These are phyloP conservation scores for Drosophila subpulchrella DNA, from an alignment of 1,140 invertebrate species.

Conservation along the genomic window DNA sequence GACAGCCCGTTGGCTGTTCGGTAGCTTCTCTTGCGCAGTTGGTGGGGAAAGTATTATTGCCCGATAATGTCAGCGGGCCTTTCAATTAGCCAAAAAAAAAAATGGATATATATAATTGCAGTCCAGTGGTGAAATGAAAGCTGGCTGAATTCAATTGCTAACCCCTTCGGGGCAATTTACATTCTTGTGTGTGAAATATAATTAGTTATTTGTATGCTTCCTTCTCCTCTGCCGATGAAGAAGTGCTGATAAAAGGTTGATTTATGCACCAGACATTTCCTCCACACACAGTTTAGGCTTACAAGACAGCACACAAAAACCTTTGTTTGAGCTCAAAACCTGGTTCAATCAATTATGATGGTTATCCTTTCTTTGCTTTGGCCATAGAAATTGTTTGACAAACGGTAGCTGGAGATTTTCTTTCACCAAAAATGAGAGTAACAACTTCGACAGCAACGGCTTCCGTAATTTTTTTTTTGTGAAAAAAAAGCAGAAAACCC, in stretches of 20 bases:
- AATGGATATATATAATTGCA: conserved; percentile 17
- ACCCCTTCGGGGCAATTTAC: conserved; percentile 10
- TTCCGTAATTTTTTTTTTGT: conserved; percentile 32
- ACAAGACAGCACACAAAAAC: conserved; percentile 8
- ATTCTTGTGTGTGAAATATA: conserved; percentile 44
- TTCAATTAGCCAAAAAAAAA: conserved; percentile 39
- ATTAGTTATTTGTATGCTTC: conserved; percentile 37
- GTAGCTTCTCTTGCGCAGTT: conserved; percentile 27
- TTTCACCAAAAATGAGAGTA: conserved; percentile 47
- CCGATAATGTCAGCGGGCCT: conserved; percentile 40
- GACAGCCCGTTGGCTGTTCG: conserved; percentile 52
- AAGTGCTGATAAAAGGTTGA: conserved; percentile 27
- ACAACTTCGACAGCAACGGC: conserved; percentile 25
- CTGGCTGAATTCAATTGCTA: conserved; percentile 12
- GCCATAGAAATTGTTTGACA: conserved; percentile 49
- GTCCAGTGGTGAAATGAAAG: conserved; percentile 18
- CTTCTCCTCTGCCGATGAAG: not conserved
- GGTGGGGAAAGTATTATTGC: conserved; percentile 30
- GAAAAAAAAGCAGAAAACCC: conserved; percentile 16
- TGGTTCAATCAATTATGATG: conserved; percentile 46
- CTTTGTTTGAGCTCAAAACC: conserved; percentile 25
- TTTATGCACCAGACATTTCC: conserved; percentile 27
- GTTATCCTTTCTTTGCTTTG: conserved; percentile 29
- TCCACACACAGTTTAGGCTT: conserved; percentile 1
- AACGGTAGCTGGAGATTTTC: conserved; percentile 66